Evolutionary conservation across 2,113 vertebrate species (phyloP).

Genomic region (Chaenocephalus aceratus): DNA sequence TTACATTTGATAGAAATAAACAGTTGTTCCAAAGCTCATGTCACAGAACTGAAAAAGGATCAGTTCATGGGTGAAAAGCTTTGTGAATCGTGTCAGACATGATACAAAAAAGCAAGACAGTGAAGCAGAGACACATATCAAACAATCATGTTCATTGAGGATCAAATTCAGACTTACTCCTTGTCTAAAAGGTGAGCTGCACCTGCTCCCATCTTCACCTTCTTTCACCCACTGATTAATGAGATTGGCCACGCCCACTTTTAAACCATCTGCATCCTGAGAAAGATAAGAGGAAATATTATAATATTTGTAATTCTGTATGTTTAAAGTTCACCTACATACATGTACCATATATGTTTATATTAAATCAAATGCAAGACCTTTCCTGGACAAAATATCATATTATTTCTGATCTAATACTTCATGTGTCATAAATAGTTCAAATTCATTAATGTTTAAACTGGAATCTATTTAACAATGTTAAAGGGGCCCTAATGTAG

Average conservation of each 20-base stretch:
- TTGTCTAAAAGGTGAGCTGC: slow-evolving; percentile 71
- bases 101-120: not conserved
- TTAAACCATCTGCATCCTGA: slow-evolving; percentile 82
- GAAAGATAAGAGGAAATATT: slow-evolving; percentile 9
- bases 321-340: no score
- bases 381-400: no score
- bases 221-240: slow-evolving; percentile 85
- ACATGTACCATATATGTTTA: no score
- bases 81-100: not conserved
- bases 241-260: slow-evolving; percentile 81
- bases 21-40: not conserved
- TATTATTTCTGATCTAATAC: no score
- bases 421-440: no score
- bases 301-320: no score
- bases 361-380: no score
- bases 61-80: not conserved
- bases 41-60: not conserved
- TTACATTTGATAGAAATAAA: not conserved
- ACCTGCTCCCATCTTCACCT: slow-evolving; percentile 63
- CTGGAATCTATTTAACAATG: no score
- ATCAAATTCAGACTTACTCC: slow-evolving; percentile 64
- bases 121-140: not conserved
- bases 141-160: not conserved
- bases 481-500: no score
- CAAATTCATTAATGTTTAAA: no score